A percentile compares a stretch with the other conserved stretches of the same genome.
Conservation (phyloP, 2,888 invertebrate genomes). For the Macaria liturata region DNA sequence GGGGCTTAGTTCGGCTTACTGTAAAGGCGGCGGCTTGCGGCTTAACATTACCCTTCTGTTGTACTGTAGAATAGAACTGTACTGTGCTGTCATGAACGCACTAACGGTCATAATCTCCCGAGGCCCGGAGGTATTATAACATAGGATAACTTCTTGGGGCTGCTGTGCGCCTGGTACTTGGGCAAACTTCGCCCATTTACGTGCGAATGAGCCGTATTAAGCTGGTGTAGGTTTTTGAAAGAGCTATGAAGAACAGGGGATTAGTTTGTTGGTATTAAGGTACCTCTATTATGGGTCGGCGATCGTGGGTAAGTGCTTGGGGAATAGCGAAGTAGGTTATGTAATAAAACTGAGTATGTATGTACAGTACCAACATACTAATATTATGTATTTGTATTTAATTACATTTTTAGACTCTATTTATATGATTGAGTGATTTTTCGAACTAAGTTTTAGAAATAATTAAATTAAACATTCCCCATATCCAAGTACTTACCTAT, state of each 20-base stretch:
- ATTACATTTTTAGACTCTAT: no score
- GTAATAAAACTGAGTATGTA: no score
- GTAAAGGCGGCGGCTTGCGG: slow-evolving; percentile 32
- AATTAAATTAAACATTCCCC: no score
- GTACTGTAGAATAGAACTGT: slow-evolving; percentile 33
- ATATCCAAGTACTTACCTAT: no score
- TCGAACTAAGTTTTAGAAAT: no score
- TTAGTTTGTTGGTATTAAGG: not conserved
- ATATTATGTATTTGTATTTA: no score
- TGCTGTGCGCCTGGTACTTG: slow-evolving; percentile 41
- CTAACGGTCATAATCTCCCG: slow-evolving; percentile 51
- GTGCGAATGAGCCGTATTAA: slow-evolving; percentile 47
- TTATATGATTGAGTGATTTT: no score
- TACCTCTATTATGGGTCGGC: no score
- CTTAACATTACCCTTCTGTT: slow-evolving; percentile 45
- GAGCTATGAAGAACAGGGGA: slow-evolving; percentile 27
- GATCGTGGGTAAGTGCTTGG: no score
- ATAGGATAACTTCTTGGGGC: slow-evolving; percentile 47
- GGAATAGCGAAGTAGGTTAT: no score
- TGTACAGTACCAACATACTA: no score
- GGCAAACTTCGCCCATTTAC: slow-evolving; percentile 53
- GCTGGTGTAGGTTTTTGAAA: slow-evolving; percentile 40
- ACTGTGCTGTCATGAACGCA: slow-evolving; percentile 38
- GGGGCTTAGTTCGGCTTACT: slow-evolving; percentile 35
- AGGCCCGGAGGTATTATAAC: slow-evolving; percentile 54